A percentile compares a stretch with the other conserved stretches of the same genome.
These are phyloP conservation scores for Lasioglossum baleicum DNA, from an alignment of 1,140 invertebrate species.

Conservation along the genomic window DNA sequence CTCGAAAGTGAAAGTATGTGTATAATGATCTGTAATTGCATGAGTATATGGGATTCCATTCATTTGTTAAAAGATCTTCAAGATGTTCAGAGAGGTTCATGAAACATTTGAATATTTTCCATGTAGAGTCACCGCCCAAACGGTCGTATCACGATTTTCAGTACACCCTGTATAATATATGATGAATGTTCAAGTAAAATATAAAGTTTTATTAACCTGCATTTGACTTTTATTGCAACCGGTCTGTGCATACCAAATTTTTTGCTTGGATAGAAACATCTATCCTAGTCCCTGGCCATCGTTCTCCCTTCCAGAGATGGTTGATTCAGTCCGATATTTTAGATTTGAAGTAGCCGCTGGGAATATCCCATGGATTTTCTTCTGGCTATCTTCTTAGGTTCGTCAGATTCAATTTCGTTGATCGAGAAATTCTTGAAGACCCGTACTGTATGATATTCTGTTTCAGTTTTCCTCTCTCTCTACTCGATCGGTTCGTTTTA, in stretches of 20 bases:
- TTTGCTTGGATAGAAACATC: not conserved
- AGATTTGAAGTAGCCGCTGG: conserved; percentile 48
- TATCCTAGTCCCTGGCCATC: not conserved
- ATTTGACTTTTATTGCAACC: not conserved
- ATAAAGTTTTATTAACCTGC: not conserved
- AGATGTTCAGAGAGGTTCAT: too few species aligned
- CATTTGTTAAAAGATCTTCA: too few species aligned
- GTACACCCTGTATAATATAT: too few species aligned
- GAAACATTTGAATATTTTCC: too few species aligned
- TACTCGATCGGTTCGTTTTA: conserved; percentile 7
- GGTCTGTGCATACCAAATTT: not conserved
- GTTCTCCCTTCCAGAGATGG: conserved; percentile 3
- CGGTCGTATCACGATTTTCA: too few species aligned
- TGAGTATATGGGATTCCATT: too few species aligned
- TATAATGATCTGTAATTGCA: too few species aligned
- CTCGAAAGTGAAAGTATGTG: too few species aligned
- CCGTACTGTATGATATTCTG: not conserved
- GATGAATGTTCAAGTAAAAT: not conserved
- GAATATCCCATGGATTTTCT: conserved; percentile 39
- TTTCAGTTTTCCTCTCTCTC: not conserved
- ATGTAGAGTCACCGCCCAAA: too few species aligned
- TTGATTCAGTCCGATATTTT: conserved; percentile 56
- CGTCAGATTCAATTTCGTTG: conserved; percentile 38
- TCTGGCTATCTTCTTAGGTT: conserved; percentile 22
- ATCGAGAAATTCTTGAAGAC: conserved; percentile 25